These are phyloP conservation scores for Platycheirus albimanus DNA, from an alignment of 2,888 invertebrate species.

Conservation along the genomic window DNA sequence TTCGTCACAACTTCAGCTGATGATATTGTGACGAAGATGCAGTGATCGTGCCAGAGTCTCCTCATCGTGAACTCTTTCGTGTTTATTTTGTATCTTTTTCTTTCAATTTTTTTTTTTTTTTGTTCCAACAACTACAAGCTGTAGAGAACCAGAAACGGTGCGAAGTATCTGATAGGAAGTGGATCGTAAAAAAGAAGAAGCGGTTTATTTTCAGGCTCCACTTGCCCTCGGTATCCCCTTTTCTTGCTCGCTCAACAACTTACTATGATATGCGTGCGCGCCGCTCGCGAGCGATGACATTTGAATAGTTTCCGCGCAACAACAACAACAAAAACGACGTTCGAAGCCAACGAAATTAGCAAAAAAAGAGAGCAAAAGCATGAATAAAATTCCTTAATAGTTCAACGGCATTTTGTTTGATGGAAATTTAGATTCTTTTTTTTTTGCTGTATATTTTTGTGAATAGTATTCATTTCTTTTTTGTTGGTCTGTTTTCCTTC, in stretches of 20 bases:
- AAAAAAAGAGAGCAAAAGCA: slow-evolving; percentile 57
- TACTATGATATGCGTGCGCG: slow-evolving; percentile 50
- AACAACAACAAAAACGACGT: slow-evolving; percentile 51
- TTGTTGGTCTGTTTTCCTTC: slow-evolving; percentile 4
- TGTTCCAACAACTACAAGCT: slow-evolving; percentile 28
- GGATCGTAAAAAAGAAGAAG: slow-evolving; percentile 73
- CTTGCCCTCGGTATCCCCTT: slow-evolving; percentile 15
- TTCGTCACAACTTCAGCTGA: slow-evolving; percentile 74
- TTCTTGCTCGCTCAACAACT: not conserved
- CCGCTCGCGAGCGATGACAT: slow-evolving; percentile 70
- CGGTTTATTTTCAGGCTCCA: slow-evolving; percentile 65
- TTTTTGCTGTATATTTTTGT: slow-evolving; percentile 35
- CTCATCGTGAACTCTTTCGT: slow-evolving; percentile 76
- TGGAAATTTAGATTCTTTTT: slow-evolving; percentile 56
- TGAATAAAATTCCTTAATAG: slow-evolving; percentile 78
- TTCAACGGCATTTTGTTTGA: slow-evolving; percentile 79
- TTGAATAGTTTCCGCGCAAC: slow-evolving; percentile 63
- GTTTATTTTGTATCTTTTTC: slow-evolving; percentile 59
- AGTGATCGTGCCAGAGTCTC: slow-evolving; percentile 62
- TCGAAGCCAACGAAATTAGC: not conserved
- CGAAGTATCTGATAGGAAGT: slow-evolving; percentile 69
- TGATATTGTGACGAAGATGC: slow-evolving; percentile 55
- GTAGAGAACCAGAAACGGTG: slow-evolving; percentile 47
- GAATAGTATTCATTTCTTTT: slow-evolving; percentile 42
- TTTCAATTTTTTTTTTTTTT: slow-evolving; percentile 41